These are phyloP conservation scores for Amblyopsis hoosieri DNA, from an alignment of 2,797 vertebrate genomes.

Conservation along the genomic window DNA sequence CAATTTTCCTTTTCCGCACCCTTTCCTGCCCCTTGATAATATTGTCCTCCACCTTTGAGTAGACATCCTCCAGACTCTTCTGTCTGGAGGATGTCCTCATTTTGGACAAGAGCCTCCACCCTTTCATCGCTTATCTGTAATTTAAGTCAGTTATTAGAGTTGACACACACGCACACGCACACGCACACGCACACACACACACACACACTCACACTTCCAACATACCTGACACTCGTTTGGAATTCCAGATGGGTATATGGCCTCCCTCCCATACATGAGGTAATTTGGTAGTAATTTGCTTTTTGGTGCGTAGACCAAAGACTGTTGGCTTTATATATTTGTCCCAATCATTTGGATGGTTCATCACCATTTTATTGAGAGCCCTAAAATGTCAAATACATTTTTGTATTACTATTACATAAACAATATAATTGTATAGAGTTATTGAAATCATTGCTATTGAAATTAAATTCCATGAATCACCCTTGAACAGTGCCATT, in stretches of 20 bases:
- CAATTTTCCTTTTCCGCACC: not conserved
- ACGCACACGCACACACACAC: too few relatives aligned
- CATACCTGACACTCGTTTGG: not conserved
- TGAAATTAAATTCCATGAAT: not conserved
- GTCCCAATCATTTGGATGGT: not conserved
- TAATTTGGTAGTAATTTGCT: not conserved
- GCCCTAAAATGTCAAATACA: not conserved
- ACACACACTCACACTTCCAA: too few relatives aligned
- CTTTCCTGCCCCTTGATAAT: not conserved
- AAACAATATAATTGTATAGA: not conserved
- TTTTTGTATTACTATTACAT: not conserved
- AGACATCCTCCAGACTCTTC: not conserved
- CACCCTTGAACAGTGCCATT: not conserved
- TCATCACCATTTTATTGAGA: not conserved
- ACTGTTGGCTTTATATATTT: not conserved
- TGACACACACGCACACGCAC: too few relatives aligned
- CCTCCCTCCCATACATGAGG: not conserved
- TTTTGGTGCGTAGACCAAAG: not conserved
- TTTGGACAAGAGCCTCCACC: too few relatives aligned
- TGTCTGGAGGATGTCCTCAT: too few relatives aligned
- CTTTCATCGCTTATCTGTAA: too few relatives aligned
- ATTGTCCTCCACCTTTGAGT: not conserved
- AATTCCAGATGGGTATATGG: not conserved
- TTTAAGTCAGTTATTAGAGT: too few relatives aligned
- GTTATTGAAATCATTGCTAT: not conserved